These are phyloP conservation scores for Diorhabda sublineata DNA, from an alignment of 1,140 invertebrate species.

Conservation along the genomic window DNA sequence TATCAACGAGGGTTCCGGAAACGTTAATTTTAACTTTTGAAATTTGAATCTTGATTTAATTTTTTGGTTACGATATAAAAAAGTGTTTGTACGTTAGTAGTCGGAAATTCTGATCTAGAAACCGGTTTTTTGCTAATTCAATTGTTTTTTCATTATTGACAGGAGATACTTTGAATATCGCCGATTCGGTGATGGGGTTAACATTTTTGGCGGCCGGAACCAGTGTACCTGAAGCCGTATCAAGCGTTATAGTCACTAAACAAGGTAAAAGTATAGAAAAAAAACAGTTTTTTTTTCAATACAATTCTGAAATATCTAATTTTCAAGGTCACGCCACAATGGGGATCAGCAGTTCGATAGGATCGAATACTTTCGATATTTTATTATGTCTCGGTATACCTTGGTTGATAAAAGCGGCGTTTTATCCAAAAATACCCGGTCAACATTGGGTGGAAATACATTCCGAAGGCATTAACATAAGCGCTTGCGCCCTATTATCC, in stretches of 20 bases:
- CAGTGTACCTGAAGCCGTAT: conserved; percentile 81
- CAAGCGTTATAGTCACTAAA: conserved; percentile 71
- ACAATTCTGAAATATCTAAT: not conserved
- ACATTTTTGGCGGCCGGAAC: conserved; percentile 80
- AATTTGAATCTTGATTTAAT: no score
- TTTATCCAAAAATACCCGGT: conserved; percentile 65
- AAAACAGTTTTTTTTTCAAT: not conserved
- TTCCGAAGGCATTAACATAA: conserved; percentile 75
- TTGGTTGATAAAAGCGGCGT: conserved; percentile 77
- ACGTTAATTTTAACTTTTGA: no score
- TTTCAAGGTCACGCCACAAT: conserved; percentile 75
- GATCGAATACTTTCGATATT: conserved; percentile 88
- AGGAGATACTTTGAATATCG: conserved; percentile 62
- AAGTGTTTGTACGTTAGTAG: no score
- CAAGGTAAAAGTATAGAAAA: conserved; percentile 54
- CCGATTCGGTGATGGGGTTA: conserved; percentile 77
- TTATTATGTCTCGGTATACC: conserved; percentile 79
- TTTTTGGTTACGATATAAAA: no score
- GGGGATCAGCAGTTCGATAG: conserved; percentile 84
- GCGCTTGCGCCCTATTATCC: conserved; percentile 71
- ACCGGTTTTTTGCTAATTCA: not conserved
- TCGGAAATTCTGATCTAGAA: no score
- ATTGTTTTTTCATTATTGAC: conserved; percentile 26
- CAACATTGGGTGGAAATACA: conserved; percentile 72
- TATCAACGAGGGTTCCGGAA: no score